phyloP scores from a whole-genome alignment of 2,888 invertebrate species.

The Mayetiola destructor region DNA sequence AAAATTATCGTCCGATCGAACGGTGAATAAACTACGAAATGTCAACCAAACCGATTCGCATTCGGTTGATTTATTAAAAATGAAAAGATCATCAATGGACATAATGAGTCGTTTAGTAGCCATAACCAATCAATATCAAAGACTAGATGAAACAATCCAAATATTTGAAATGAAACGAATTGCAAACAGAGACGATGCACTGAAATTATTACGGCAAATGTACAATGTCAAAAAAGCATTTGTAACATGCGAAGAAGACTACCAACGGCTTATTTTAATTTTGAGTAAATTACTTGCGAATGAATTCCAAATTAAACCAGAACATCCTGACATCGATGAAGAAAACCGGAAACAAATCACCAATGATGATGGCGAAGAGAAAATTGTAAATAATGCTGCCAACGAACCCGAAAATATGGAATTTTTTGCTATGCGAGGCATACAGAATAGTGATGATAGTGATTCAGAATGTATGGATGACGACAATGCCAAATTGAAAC shows the following conservation, averaged over 20 bases:
- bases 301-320: not conserved
- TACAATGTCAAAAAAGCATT: slow-evolving; percentile 29
- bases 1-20: too few species aligned
- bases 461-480: not conserved
- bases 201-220: slow-evolving; percentile 21
- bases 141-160: not conserved
- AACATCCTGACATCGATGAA: not conserved
- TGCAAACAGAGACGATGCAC: not conserved
- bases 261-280: slow-evolving; percentile 24
- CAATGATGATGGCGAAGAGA: not conserved
- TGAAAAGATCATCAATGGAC: not conserved
- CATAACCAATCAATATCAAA: not conserved
- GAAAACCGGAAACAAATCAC: not conserved
- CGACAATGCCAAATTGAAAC: not conserved
- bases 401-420: not conserved
- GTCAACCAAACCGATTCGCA: not conserved
- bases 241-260: slow-evolving; percentile 31
- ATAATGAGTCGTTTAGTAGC: not conserved
- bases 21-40: not conserved
- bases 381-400: not conserved
- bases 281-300: not conserved
- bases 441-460: not conserved
- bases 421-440: slow-evolving; percentile 3
- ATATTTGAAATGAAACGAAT: not conserved
- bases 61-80: not conserved